Evolutionary conservation across 2,888 invertebrate species (phyloP), one percentile per base, ranked within the genome.

Genomic region (Galerucella pusilla): DNA sequence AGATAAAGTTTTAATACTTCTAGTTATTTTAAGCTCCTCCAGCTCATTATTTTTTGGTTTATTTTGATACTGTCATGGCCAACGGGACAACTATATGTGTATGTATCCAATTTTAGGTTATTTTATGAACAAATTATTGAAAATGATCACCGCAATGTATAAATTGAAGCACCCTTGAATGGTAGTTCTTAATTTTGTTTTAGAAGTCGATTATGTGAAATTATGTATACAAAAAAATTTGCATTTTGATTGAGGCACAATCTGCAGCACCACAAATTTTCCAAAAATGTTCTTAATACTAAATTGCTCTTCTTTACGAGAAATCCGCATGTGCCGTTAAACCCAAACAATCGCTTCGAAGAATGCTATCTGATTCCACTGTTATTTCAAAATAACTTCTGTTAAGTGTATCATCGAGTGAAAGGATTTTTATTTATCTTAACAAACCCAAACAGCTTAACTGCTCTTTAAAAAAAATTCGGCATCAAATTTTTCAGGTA

Each of bases 371-470:
- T 28, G 61, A 61, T 61, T 61, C 35, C 61, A 35, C 35, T 35
- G 35, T 35, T 61, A 61, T n/a, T 61, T 61, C 35, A 61, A 61
- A 61, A 61, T 61, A 61, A 61, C 61, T 61, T 35, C 61, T 35
- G 35, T n/a, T 61, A 61, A 61, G 35, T 61, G 61, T 28, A 61
- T 61, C 61, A 61, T 61, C 35, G 14, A 61, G 35, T 61, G 35
- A 61, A 61, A 61, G 61, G 61, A n/a, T 61, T 57, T 57, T 57
- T 57, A 57, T 57, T 61, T 61, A 61, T 61, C 61, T 61, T 61
- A 61, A 61, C 28, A 35, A 61, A 14, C n/a, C 61, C 35, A 35
- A 61, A 61, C 35, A 11, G 14, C 35, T 35, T 28, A n/a, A 61
- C 35, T 35, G 35, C 1, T 61, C 14, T 61, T 16, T 12, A 14